Conservation (phyloP, 37 sponge, comb jelly and placozoan species). For the Oscarella lobularis region DNA sequence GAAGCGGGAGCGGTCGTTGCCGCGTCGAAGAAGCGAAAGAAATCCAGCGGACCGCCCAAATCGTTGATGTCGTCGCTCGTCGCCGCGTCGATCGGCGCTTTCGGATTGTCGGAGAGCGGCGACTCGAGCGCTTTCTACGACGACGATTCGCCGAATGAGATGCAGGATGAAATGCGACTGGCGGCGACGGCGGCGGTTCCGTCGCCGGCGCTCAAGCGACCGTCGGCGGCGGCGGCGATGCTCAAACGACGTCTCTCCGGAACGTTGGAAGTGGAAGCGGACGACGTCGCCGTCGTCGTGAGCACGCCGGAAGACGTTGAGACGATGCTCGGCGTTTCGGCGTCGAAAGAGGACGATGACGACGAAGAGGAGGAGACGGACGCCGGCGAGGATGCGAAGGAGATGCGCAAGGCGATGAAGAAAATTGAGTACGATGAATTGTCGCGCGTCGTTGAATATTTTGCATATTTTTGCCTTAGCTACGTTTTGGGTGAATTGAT, state of each 20-base stretch:
- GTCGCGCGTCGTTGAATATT: no score
- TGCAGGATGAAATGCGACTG: not conserved
- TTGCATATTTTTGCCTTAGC: conserved; percentile 8
- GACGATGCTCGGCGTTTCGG: not conserved
- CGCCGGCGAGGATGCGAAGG: not conserved
- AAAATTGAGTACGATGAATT: not conserved
- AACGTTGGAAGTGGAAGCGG: not conserved
- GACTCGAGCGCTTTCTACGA: no score
- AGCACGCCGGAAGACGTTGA: not conserved
- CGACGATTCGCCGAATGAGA: not conserved
- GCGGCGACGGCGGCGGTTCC: not conserved
- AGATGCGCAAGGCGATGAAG: not conserved
- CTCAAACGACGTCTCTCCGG: not conserved
- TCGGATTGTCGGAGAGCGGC: no score
- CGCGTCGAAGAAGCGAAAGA: no score
- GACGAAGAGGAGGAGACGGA: not conserved
- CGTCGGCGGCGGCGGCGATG: not conserved
- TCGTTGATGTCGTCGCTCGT: no score
- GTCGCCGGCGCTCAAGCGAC: not conserved
- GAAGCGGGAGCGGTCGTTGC: no score
- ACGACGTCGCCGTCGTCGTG: not conserved
- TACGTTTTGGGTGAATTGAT: conserved; percentile 54
- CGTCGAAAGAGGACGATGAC: not conserved
- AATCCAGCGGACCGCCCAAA: no score
- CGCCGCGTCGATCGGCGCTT: no score